These are phyloP conservation scores for Plecturocebus donacophilus DNA, from an alignment of 2,113 vertebrate species.

Conservation along the genomic window DNA sequence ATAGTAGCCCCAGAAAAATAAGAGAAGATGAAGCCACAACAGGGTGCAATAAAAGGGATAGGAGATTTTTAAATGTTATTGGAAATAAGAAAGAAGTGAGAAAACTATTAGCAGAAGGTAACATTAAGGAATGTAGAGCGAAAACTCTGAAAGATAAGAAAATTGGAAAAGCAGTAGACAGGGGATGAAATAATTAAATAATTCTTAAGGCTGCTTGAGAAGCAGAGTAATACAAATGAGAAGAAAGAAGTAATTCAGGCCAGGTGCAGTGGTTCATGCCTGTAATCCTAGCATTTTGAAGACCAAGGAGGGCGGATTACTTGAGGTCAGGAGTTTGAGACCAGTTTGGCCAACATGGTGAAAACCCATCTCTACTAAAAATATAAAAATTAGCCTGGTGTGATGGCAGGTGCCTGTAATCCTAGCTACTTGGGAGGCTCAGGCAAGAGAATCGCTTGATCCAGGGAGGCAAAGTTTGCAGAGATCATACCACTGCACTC, in stretches of 20 bases:
- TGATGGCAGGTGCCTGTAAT: too few species aligned
- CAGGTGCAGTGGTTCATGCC: too few species aligned
- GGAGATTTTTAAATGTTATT: background rate
- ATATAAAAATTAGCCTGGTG: too few species aligned
- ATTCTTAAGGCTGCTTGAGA: background rate
- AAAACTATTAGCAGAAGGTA: background rate
- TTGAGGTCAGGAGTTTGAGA: too few species aligned
- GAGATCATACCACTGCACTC: too few species aligned
- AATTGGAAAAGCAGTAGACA: background rate
- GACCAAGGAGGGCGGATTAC: too few species aligned
- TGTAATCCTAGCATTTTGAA: too few species aligned
- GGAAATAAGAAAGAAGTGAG: background rate
- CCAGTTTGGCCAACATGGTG: too few species aligned
- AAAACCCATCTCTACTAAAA: too few species aligned
- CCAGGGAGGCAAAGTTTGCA: too few species aligned
- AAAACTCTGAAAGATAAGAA: background rate
- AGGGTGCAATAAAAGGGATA: background rate
- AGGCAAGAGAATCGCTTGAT: too few species aligned
- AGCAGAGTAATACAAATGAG: background rate
- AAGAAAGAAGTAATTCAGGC: background rate
- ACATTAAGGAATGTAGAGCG: background rate
- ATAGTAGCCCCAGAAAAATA: background rate
- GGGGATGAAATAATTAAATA: background rate
- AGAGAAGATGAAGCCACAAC: background rate
- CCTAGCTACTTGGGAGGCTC: too few species aligned